Base-by-base conservation (phyloP, 2,797 vertebrate genomes). In the Scleropages formosus region DNA sequence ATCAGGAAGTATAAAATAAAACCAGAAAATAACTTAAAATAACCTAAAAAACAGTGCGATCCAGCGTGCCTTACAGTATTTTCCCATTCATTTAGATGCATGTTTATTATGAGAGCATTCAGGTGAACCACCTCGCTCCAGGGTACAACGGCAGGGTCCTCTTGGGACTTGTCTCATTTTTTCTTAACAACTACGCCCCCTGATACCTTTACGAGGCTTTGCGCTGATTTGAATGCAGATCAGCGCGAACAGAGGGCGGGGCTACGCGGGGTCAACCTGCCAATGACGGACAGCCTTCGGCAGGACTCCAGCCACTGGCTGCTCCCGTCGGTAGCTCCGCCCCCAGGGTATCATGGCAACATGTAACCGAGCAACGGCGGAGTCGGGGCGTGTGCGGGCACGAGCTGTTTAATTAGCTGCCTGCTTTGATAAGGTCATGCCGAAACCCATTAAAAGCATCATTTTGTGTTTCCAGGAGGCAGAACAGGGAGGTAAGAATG, bases 391-490 rank as follows among this genome's bases (percentile, higher is more conserved):
- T 71, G 26, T 18, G 12, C 11, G 26, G 61, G 39, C 73, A 75
- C 31, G 31, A 15, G 65, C 59, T 16, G 31, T 65, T 75, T 75
- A 62, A 72, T 78, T 60, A 75, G 44, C 63, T 20, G 4, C 73
- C 47, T 47, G 8, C 18, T 78, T 72, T 66, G 73, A 72, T 72
- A 67, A 72, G 77, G 77, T 78, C 62, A 61, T 60, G 2, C 13
- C 11, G 53, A 68, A 78, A 75, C 51, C 22, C 62, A 61, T 51
- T 62, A 73, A 39, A 47, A 24, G 59, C 12, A 51, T 2, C 15
- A 20, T 51, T 20, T 18, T 11, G 4, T 10, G 66, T 47, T 47
- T 68, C 46, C 46, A 24, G 66, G n/a, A 68, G 46, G 66, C 4
- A 11, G 20, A 39, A 39, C 31, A 39, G 31, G 2, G 39, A 39